These are phyloP conservation scores for Pelosia muscerda DNA, from an alignment of 2,888 invertebrate genomes.

Conservation along the genomic window DNA sequence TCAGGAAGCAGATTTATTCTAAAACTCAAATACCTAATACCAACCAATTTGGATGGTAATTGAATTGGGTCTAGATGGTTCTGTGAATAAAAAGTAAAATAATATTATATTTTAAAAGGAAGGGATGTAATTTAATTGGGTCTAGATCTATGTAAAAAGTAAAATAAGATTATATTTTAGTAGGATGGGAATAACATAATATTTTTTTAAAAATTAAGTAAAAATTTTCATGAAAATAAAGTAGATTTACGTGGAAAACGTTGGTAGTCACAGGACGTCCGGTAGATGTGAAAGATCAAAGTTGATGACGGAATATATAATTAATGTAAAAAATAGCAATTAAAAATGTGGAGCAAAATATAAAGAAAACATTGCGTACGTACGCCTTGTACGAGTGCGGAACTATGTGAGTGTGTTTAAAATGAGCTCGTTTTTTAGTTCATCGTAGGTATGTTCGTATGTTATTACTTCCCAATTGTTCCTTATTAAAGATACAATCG, in stretches of 20 bases:
- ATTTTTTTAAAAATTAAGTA: too few relatives aligned
- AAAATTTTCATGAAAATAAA: background rate
- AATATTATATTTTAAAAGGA: too few relatives aligned
- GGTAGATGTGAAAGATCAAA: background rate
- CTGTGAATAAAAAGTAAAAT: too few relatives aligned
- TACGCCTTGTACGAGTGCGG: background rate
- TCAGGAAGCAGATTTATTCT: background rate
- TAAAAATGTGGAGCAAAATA: background rate
- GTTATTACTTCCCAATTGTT: too few relatives aligned
- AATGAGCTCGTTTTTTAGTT: too few relatives aligned
- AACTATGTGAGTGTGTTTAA: too few relatives aligned
- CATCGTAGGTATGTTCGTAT: too few relatives aligned
- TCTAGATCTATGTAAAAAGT: background rate
- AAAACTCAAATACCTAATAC: background rate
- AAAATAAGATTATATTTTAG: background rate
- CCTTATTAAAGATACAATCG: too few relatives aligned
- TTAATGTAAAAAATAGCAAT: background rate
- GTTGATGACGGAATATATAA: background rate
- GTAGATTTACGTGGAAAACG: constrained; percentile 2
- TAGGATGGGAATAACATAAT: background rate
- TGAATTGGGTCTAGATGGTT: too few relatives aligned
- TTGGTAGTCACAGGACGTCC: background rate
- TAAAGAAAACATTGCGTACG: background rate
- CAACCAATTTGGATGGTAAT: background rate
- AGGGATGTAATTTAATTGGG: background rate